These are phyloP conservation scores for Panthera tigris DNA, from an alignment of 2,113 vertebrate genomes.

Conservation along the genomic window DNA sequence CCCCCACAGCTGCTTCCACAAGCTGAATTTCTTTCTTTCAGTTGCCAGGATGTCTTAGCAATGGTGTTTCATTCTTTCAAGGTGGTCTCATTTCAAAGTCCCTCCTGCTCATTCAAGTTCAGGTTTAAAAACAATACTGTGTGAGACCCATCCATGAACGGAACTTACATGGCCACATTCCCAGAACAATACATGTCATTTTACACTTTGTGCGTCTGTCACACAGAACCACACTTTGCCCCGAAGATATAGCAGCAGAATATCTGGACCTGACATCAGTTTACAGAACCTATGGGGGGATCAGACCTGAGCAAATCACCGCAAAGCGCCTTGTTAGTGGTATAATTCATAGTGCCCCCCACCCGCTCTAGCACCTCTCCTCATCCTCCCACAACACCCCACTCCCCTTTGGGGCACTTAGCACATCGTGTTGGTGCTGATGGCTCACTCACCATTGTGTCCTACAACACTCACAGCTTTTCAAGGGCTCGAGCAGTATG, in stretches of 20 bases:
- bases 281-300: background rate
- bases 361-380: rapidly evolving
- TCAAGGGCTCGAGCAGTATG: background rate
- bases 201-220: background rate
- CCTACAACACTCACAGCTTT: background rate
- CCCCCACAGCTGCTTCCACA: too few species aligned
- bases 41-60: background rate
- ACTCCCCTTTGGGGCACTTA: background rate
- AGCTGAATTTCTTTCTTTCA: background rate
- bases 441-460: background rate
- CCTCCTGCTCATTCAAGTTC: background rate
- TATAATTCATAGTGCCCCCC: background rate
- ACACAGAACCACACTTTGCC: background rate
- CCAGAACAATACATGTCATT: background rate
- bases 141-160: background rate
- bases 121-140: background rate
- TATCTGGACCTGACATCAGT: background rate
- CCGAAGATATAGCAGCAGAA: background rate
- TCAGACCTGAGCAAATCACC: background rate
- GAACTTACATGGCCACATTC: background rate
- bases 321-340: background rate
- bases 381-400: background rate
- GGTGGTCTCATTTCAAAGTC: background rate
- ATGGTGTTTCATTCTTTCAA: background rate
- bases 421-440: background rate